Base-by-base conservation (phyloP, 1,140 invertebrate species). In the Papilio aristodemus region DNA sequence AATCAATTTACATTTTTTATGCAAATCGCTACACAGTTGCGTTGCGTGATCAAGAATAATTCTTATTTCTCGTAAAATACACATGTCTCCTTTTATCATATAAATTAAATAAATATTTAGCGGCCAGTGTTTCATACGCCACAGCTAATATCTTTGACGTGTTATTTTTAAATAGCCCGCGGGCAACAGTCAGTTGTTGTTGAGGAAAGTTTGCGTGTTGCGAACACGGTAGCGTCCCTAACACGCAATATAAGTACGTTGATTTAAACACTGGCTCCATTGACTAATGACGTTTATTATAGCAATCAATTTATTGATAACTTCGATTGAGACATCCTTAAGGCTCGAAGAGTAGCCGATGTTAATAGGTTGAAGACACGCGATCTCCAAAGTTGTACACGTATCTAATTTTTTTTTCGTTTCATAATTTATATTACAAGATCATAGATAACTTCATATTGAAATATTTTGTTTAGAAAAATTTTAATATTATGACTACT, bases 241-340 rank as follows among this genome's bases (percentile, higher is more conserved):
- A 75, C 87, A 90, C 85, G 87, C 87, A 81, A 76, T 75, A 76
- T 77, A 80, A 77, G 74, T 76, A 67, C 27, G 67, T 38, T 64
- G 76, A 79, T 83, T 76, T 79, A 83, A 79, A 78, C 75, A 75
- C 70, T 71, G 67, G 71, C 68, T 79, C 72, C 74, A 78, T 81
- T 85, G 81, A 90, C 86, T 85, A 89, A 89, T 88, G 80, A 84
- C 80, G 76, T 83, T 83, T 87, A 87, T 90, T 89, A 89, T 76
- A 66, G 79, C 83, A 84, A 90, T 89, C 85, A 90, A 90, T 90
- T 89, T 87, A 86, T 88, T 84, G 75, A 78, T 71, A 77, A 57
- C 70, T 72, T 58, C 82, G 79, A 90, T 90, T 90, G 85, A 90
- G 85, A 85, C 81, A 80, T 87, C 80, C 80, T 80, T 73, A 76